phyloP scores from a whole-genome alignment of 2,888 invertebrate genomes.

The Synergus gifuensis region DNA sequence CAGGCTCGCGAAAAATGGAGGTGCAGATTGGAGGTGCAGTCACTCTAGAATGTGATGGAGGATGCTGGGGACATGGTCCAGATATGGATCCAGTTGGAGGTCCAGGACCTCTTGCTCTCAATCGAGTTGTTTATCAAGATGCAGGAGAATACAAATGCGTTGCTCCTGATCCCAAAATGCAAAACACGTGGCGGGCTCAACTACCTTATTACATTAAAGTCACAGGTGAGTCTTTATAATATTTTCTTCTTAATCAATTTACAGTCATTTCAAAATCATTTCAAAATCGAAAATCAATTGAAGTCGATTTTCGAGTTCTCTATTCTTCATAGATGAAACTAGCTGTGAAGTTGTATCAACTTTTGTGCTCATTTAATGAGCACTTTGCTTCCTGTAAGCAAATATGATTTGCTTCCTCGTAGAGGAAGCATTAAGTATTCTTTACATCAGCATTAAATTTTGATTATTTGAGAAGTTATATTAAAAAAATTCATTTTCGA shows the following conservation, averaged over 20 bases:
- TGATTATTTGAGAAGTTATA: too few relatives aligned
- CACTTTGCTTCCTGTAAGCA: too few relatives aligned
- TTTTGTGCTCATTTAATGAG: too few relatives aligned
- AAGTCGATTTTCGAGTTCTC: background rate
- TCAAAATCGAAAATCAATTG: background rate
- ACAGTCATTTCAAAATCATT: background rate
- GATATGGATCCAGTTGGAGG: conserved; percentile 79
- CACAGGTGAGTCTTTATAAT: conserved; percentile 75
- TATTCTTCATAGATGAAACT: too few relatives aligned
- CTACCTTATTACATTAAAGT: conserved; percentile 78
- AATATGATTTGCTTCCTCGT: too few relatives aligned
- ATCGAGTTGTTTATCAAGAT: conserved; percentile 87
- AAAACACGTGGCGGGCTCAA: conserved; percentile 75
- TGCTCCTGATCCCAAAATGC: conserved; percentile 80
- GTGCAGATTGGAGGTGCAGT: conserved; percentile 93
- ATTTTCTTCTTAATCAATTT: background rate
- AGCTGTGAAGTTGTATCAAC: too few relatives aligned
- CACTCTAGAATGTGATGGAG: conserved; percentile 86
- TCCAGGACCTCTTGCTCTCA: conserved; percentile 83
- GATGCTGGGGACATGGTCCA: conserved; percentile 78
- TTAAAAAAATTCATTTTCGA: too few relatives aligned
- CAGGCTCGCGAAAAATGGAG: conserved; percentile 84
- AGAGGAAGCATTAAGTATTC: too few relatives aligned
- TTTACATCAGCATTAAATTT: too few relatives aligned
- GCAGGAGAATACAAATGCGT: conserved; percentile 88